These are phyloP conservation scores for Lepilemur septentrionalis DNA, from an alignment of 2,797 vertebrate species.

Conservation along the genomic window DNA sequence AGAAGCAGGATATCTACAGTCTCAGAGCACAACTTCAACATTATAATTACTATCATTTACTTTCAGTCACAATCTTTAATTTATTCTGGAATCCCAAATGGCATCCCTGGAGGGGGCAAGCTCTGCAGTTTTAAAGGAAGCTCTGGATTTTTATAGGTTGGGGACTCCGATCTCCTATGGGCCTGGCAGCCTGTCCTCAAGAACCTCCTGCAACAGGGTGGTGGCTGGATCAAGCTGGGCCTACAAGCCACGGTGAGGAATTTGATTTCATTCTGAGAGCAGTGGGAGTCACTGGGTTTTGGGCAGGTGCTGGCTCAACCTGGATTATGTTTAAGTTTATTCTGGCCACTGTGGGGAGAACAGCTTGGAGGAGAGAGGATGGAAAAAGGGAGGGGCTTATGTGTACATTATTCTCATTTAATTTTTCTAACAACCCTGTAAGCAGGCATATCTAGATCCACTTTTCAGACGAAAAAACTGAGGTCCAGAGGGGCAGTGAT, in stretches of 20 bases:
- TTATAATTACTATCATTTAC: neutral
- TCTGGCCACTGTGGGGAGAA: neutral
- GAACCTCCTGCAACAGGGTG: too few species aligned
- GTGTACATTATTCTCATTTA: neutral
- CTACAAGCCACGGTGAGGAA: neutral
- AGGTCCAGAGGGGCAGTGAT: neutral
- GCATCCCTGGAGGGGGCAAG: neutral
- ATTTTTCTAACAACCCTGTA: neutral
- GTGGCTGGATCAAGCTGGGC: neutral
- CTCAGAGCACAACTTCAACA: neutral
- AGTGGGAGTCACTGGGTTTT: neutral
- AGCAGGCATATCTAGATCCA: neutral
- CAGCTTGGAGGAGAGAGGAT: neutral
- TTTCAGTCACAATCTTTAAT: neutral
- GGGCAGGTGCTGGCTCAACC: neutral
- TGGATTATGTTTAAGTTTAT: neutral
- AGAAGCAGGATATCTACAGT: neutral
- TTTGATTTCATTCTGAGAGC: neutral
- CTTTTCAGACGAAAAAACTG: neutral
- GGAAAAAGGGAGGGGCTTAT: neutral
- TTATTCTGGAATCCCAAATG: neutral
- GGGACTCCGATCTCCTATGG: neutral
- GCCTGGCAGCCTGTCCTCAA: neutral
- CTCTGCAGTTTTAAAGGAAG: neutral
- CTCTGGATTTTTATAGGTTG: neutral